Conservation (phyloP, 2,888 invertebrate species). For the Platypus cylindrus region DNA sequence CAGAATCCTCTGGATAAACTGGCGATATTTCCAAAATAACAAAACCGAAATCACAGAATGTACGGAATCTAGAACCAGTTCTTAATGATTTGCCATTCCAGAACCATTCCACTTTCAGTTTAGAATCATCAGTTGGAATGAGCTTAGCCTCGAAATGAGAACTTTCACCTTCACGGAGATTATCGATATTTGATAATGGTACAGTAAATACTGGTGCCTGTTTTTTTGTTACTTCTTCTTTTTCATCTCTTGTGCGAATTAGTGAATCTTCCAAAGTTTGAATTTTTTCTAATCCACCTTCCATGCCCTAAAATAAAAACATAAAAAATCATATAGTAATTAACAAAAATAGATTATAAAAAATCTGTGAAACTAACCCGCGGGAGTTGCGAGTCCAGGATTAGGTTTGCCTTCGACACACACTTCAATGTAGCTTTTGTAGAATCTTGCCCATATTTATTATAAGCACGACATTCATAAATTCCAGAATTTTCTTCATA, state of each 20-base stretch:
- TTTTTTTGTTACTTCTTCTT: conserved; percentile 59
- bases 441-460: conserved; percentile 79
- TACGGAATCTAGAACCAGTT: conserved; percentile 86
- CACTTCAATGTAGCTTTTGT: conserved; percentile 79
- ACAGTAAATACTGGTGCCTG: conserved; percentile 85
- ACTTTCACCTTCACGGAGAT: conserved; percentile 80
- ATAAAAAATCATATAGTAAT: not conserved
- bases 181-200: conserved; percentile 77
- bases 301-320: conserved; percentile 59
- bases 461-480: conserved; percentile 86
- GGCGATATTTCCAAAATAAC: conserved; percentile 95
- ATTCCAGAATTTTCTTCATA: conserved; percentile 93
- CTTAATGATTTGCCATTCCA: conserved; percentile 84
- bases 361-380: conserved; percentile 43
- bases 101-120: conserved; percentile 86
- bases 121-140: conserved; percentile 82
- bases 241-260: conserved; percentile 62
- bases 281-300: conserved; percentile 86
- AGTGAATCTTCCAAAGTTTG: conserved; percentile 84
- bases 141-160: conserved; percentile 83
- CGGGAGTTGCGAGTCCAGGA: conserved; percentile 85
- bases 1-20: conserved; percentile 92
- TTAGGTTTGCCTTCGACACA: conserved; percentile 76
- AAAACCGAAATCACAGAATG: conserved; percentile 96
- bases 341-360: not conserved